Conservation (phyloP, 2,797 vertebrate species). For the Dendrocincla fuliginosa region DNA sequence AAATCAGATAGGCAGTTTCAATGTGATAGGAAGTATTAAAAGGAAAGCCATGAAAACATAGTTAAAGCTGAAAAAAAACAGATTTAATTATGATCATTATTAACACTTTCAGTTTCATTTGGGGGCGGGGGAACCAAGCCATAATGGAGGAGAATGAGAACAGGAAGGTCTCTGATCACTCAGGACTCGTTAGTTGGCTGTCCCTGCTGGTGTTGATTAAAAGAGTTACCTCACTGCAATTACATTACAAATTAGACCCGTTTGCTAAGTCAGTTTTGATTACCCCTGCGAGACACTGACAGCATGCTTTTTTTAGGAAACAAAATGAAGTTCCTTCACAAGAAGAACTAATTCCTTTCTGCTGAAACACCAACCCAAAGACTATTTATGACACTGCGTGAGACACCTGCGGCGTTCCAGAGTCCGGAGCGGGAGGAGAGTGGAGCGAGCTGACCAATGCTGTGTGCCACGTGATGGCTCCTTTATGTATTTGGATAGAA, state of each 20-base stretch:
- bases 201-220: neutral
- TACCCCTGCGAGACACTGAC: neutral
- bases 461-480: neutral
- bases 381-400: neutral
- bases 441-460: neutral
- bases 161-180: neutral
- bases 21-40: neutral
- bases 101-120: neutral
- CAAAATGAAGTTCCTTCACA: slow-evolving; percentile 99
- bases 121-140: neutral
- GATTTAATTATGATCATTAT: neutral
- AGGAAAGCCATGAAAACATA: neutral
- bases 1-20: neutral
- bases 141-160: fast-evolving
- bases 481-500: slow-evolving; percentile 34
- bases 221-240: neutral
- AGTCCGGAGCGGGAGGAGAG: neutral
- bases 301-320: slow-evolving; percentile 81
- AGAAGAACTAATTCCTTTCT: slow-evolving; percentile 87
- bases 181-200: no score
- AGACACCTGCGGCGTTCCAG: neutral
- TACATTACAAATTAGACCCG: fast-evolving
- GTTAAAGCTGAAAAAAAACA: neutral
- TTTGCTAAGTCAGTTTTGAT: neutral
- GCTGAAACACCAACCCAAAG: slow-evolving; percentile 3